Evolutionary conservation across 2,888 invertebrate species (phyloP), one percentile per base, ranked within the genome.

Genomic region (Netelia melanura): DNA sequence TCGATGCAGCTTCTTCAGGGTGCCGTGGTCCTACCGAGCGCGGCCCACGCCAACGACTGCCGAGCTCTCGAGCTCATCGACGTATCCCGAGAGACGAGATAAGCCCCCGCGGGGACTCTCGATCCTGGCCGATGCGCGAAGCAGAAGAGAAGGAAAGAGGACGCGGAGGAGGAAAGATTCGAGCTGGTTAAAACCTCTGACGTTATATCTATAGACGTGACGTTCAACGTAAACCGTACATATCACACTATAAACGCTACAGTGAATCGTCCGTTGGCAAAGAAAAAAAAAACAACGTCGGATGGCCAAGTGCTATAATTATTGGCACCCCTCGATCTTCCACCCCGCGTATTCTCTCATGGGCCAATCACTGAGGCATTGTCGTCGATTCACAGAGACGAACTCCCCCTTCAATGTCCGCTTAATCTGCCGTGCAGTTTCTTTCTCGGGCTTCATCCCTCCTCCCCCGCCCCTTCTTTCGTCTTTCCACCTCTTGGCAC

Each of bases 1-100:
- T 80, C 23, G 91, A 90, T 88, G 90, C 89, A 89, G 93, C 93
- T 92, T 93, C 93, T 93, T 93, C 93, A 93, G 93, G 92, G 92
- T 93, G 93, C 90, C 87, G 90, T 90, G 88, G 91, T 93, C 93
- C 93, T 93, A 93, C 93, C 90, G 80, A 80, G 92, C 90, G 92
- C 93, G 91, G 92, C 93, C 93, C 92, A 93, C 93, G 92, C 93
- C 90, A 90, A 91, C 91, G 70, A 79, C 82, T 78, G 80, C 80
- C 91, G 91, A 43, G 25, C 17, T 70, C 38, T 54, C 14, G 25
- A 88, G 91, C 92, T 91, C 91, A 92, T 92, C 90, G 91, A 91
- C 92, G 25, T 70, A 89, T 89, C 91, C 90, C 89, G 90, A 90
- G 92, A 89, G 88, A 87, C 77, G 68, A 89, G 90, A 90, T 86